phyloP scores from a whole-genome alignment of 1,140 invertebrate species.

The Melipona quadrifasciata region DNA sequence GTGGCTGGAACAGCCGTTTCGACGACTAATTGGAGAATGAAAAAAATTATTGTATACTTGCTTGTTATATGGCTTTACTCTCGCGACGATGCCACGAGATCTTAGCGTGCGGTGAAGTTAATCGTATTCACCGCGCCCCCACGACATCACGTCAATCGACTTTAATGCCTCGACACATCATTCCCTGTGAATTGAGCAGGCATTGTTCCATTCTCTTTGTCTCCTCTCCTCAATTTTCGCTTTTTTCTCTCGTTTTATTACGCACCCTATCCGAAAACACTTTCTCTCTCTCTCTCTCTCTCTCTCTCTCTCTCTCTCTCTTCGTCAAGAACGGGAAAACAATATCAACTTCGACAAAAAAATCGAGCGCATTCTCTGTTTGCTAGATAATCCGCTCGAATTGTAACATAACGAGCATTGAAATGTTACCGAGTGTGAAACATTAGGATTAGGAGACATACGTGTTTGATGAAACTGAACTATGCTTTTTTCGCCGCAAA shows the following conservation, averaged over 20 bases:
- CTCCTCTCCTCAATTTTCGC: not conserved
- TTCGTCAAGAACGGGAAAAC: not conserved
- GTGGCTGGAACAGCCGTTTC: conserved; percentile 58
- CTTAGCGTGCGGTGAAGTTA: conserved; percentile 64
- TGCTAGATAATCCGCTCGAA: not conserved
- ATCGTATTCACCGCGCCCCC: conserved; percentile 70
- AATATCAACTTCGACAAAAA: not conserved
- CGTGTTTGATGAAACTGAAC: not conserved
- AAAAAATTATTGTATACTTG: conserved; percentile 62
- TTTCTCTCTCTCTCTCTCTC: not conserved
- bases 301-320: too few relatives aligned
- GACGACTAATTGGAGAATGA: conserved; percentile 62
- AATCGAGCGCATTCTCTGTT: not conserved
- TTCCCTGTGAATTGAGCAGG: conserved; percentile 30
- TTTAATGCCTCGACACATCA: conserved; percentile 55
- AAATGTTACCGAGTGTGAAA: too few relatives aligned
- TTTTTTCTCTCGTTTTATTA: not conserved
- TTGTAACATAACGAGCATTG: not conserved
- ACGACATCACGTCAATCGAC: conserved; percentile 71
- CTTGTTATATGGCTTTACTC: conserved; percentile 44
- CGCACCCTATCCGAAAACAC: not conserved
- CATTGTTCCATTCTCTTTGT: not conserved
- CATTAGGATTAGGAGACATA: too few relatives aligned
- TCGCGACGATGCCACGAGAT: conserved; percentile 27
- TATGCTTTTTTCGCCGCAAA: not conserved